Base-by-base conservation (phyloP, 2,888 invertebrate genomes). In the Sycophila texana region DNA sequence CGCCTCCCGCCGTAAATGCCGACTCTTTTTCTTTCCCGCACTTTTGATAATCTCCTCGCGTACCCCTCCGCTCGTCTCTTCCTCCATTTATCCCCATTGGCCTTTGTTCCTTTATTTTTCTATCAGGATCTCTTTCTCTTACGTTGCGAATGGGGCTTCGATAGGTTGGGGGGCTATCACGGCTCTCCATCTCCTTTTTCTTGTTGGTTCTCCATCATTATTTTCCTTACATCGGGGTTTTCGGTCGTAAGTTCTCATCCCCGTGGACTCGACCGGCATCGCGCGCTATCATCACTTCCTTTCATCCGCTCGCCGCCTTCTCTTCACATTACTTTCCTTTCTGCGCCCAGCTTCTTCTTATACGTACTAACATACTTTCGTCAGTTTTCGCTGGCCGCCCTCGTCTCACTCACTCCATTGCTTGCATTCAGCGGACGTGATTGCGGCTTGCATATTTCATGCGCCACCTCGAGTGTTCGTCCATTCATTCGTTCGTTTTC, bases 381-480 rank as follows among this genome's bases (percentile, higher is more conserved):
- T 66, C 77, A 72, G 80, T 80, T 74, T 74, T 80, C 61, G 18
- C 67, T 67, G n/a, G 53, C 16, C n/a, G 47, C 47, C 47, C 22
- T 47, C 61, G 4, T 55, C 49, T 58, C 57, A 53, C 66, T 68
- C 67, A 53, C 66, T 68, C 67, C 18, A 47, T 60, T 55, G 61
- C 47, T 49, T 57, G 39, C 77, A 77, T 77, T 80, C 77, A 74
- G 7, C 65, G 63, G 79, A 74, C 77, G 78, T 82, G 82, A 82
- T 82, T 82, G 82, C 82, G 20, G 60, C 67, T n/a, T 82, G 79
- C 76, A 82, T 82, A 81, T 81, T 82, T 82, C 53, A 82, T 74
- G 70, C 30, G 70, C 18, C 30, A 51, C 53, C 63, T 60, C 60
- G 20, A 67, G 67, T 67, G 49, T 63, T 16, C n/a, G 63, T 63